Percentiles rank a stretch among this genome's conserved stretches.
These are phyloP conservation scores for Drosophila nigricruria DNA, from an alignment of 2,888 invertebrate species.

Conservation along the genomic window DNA sequence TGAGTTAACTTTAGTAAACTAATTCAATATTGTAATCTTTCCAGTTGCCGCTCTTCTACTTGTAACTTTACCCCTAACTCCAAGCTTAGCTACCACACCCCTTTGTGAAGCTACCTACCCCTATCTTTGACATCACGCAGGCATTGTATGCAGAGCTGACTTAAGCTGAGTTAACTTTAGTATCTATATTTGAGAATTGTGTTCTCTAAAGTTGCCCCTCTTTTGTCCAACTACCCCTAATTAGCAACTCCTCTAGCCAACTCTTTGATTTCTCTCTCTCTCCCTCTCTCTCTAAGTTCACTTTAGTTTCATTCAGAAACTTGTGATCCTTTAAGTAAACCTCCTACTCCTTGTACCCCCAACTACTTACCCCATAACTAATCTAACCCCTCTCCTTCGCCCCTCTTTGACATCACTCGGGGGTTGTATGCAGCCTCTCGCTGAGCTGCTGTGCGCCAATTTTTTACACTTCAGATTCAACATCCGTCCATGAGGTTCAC, in stretches of 20 bases:
- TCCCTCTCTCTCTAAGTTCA: not conserved
- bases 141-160: not conserved
- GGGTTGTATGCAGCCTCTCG: constrained; percentile 74
- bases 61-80: not conserved
- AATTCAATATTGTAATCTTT: not conserved
- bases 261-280: not conserved
- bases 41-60: not conserved
- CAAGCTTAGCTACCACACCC: not conserved
- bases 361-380: not conserved
- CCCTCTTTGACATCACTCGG: constrained; percentile 67
- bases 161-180: not conserved
- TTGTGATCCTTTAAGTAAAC: not conserved
- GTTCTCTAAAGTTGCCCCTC: not conserved
- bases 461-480: constrained; percentile 78
- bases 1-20: not conserved
- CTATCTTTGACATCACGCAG: not conserved
- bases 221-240: not conserved
- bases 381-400: not conserved
- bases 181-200: not conserved
- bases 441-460: constrained; percentile 71
- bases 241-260: not conserved
- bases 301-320: not conserved
- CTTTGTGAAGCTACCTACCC: not conserved
- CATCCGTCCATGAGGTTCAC: constrained; percentile 79
- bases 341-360: not conserved